Evolutionary conservation across 1,140 invertebrate genomes (phyloP).

Genomic region (Drosophila orena): DNA sequence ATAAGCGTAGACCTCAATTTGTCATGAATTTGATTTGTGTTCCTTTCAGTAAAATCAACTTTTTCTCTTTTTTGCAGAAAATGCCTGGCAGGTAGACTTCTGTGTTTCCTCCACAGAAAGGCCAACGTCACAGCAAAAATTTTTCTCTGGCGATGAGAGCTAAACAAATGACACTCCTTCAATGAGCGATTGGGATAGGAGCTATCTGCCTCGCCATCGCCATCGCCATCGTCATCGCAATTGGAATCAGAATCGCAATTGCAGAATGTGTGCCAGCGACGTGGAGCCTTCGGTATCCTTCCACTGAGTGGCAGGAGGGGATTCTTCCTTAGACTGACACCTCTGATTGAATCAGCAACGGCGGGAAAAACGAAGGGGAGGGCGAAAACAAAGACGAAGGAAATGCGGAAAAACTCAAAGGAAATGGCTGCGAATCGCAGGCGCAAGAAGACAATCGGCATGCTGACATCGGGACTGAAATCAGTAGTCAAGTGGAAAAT

Average conservation of each 20-base stretch:
- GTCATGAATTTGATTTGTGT: slow-evolving; percentile 41
- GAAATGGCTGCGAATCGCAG: slow-evolving; percentile 48
- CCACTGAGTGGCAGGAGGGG: slow-evolving; percentile 25
- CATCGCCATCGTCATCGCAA: neutral
- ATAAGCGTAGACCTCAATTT: slow-evolving; percentile 26
- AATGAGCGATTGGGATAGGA: slow-evolving; percentile 23
- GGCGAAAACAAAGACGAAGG: neutral
- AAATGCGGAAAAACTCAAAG: slow-evolving; percentile 27
- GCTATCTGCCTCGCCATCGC: slow-evolving; percentile 7
- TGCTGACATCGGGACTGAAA: slow-evolving; percentile 62
- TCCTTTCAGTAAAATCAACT: slow-evolving; percentile 32
- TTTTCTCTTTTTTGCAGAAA: slow-evolving; percentile 24
- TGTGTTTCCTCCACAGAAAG: slow-evolving; percentile 1
- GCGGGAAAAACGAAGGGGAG: neutral
- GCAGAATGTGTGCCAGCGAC: slow-evolving; percentile 30
- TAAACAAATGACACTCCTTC: slow-evolving; percentile 42
- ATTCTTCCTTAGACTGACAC: slow-evolving; percentile 28
- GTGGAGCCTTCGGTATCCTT: slow-evolving; percentile 4
- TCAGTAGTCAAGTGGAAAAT: slow-evolving; percentile 84
- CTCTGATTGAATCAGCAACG: slow-evolving; percentile 37
- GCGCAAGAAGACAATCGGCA: slow-evolving; percentile 54
- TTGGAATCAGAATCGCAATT: slow-evolving; percentile 28
- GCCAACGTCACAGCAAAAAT: slow-evolving; percentile 20
- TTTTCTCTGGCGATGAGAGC: slow-evolving; percentile 34
- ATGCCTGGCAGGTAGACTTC: slow-evolving; percentile 34